Percentiles rank a stretch among this genome's conserved stretches.
Conservation (phyloP, 2,797 vertebrate genomes). For the Enteromius argenteus region DNA sequence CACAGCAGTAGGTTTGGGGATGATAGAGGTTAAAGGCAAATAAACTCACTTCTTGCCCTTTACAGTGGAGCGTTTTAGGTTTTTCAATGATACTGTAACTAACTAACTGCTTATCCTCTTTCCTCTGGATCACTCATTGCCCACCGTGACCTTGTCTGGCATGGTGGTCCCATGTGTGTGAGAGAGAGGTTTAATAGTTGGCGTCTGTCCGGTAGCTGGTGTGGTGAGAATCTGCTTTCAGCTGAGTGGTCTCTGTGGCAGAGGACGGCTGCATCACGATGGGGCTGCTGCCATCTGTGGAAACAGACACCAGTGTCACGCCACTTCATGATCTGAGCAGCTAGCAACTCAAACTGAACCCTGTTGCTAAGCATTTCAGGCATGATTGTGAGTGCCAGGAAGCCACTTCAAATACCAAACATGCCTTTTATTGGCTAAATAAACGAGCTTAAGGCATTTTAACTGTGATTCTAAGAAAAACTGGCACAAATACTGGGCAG, state of each 20-base stretch:
- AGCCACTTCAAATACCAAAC: neutral
- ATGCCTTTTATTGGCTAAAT: neutral
- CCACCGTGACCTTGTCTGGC: slow-evolving; percentile 51
- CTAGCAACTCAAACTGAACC: neutral
- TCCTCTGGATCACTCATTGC: slow-evolving; percentile 29
- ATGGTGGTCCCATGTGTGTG: slow-evolving; percentile 39
- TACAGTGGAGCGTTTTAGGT: slow-evolving; percentile 45
- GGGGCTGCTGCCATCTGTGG: slow-evolving; percentile 72
- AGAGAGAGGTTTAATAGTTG: slow-evolving; percentile 79
- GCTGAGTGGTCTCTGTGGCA: slow-evolving; percentile 95
- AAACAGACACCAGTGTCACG: slow-evolving; percentile 21
- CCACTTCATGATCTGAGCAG: neutral
- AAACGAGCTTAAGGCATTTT: slow-evolving; percentile 3
- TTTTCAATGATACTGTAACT: slow-evolving; percentile 38
- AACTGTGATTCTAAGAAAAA: neutral
- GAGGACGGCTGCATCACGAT: slow-evolving; percentile 93
- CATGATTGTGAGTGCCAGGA: neutral
- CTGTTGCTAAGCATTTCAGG: slow-evolving; percentile 3
- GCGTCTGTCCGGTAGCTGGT: slow-evolving; percentile 93
- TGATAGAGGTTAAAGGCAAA: slow-evolving; percentile 34
- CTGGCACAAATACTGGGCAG: neutral
- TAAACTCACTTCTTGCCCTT: slow-evolving; percentile 16
- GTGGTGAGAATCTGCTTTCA: slow-evolving; percentile 90
- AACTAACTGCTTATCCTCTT: slow-evolving; percentile 34
- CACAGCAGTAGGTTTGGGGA: slow-evolving; percentile 15